Evolutionary conservation across 2,797 vertebrate genomes (phyloP), one percentile per base, ranked within the genome.

Genomic region (Margarornis squamiger): DNA sequence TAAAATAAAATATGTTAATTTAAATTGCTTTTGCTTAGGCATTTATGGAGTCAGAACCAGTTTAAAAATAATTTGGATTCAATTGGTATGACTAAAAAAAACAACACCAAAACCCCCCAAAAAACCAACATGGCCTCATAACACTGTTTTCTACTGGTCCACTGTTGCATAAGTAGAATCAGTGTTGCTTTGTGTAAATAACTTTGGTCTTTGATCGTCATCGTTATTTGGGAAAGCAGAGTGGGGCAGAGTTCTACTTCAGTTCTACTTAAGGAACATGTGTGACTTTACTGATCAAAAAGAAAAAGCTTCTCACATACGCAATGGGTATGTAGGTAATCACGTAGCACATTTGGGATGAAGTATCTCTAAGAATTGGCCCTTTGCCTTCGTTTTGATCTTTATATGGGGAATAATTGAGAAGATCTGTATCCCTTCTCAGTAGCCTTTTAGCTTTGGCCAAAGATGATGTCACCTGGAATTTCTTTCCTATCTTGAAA

Each of bases 1-100:
- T 93, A 92, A 91, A 95, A 92, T 89, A 93, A 96, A 93, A 90
- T 90, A 95, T 92, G 92, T 84, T 94, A 91, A 96, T 95, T 80
- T 86, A 79, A 95, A 93, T 95, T 90, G 58, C 80, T 92, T 94
- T 93, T 79, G 71, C 96, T 88, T 84, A 92, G 86, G 71, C 89
- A 94, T 91, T 94, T 90, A 90, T 90, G 75, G 75, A 88, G 87
- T 91, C 58, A 96, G 85, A 95, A 90, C 41, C 78, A 78, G 81
- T 83, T 91, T 91, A 92, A 94, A 95, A 92, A 92, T 95, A 90
- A 68, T 90, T 93, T 91, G 30, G 32, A 65, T 81, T 94, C 10
- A 2, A 49, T 83, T 75, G 65, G 38, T 92, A 7, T 71, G 86
- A 87, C 65, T 32, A 9, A 9, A 61, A 59, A 59, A 36, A 36